A percentile compares a stretch with the other conserved stretches of the same genome.
phyloP scores from a whole-genome alignment of 2,113 vertebrate genomes.

The Dasyornis broadbenti region DNA sequence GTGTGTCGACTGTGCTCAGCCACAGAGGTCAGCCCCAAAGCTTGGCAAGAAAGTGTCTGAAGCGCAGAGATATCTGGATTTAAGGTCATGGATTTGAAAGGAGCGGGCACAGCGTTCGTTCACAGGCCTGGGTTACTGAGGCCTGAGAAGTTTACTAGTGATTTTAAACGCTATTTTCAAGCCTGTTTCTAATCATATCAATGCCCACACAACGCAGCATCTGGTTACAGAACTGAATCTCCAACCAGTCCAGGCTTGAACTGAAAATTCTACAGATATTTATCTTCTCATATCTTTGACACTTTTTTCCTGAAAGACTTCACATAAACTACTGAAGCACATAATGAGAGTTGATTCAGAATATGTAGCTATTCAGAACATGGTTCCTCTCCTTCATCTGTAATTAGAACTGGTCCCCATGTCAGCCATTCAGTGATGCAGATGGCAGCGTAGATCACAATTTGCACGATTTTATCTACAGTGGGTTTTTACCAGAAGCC shows the following conservation, averaged over 20 bases:
- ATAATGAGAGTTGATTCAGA: background rate
- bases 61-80: background rate
- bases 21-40: background rate
- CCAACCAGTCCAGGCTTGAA: background rate
- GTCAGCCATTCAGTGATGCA: background rate
- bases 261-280: background rate
- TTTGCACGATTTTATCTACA: background rate
- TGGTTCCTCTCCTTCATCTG: background rate
- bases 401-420: background rate
- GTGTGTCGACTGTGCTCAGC: background rate
- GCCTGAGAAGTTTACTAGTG: background rate
- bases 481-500: conserved; percentile 1
- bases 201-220: background rate
- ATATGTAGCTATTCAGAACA: background rate
- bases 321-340: background rate
- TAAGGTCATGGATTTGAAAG: background rate
- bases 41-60: background rate
- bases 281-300: background rate
- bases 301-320: background rate
- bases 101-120: background rate
- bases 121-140: background rate
- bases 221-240: background rate
- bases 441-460: background rate
- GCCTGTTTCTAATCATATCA: conserved; percentile 6
- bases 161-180: background rate